Percentiles rank a stretch among this genome's conserved stretches.
Evolutionary conservation across 2,113 vertebrate genomes (phyloP).

Genomic region (Xenotilapia caudafasciata): DNA sequence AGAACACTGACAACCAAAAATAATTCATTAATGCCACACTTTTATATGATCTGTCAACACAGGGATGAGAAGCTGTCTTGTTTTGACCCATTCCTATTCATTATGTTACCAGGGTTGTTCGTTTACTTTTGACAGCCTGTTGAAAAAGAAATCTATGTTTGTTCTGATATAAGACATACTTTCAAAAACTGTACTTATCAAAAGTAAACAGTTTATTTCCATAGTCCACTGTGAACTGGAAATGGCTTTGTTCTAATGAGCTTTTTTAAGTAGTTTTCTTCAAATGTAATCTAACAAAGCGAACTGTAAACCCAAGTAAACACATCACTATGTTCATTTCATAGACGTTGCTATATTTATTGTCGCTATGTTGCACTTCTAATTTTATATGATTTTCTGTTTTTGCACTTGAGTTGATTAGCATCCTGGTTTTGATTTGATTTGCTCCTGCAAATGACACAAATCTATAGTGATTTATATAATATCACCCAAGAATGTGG

Average conservation of each 20-base stretch:
- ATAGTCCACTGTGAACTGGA: not conserved
- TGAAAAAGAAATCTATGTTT: not conserved
- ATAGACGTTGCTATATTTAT: not conserved
- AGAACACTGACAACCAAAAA: not conserved
- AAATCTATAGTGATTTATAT: not conserved
- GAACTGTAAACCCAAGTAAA: not conserved
- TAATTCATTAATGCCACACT: not conserved
- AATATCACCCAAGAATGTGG: not conserved
- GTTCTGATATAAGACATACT: not conserved
- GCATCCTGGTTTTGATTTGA: not conserved
- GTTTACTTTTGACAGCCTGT: constrained; percentile 6
- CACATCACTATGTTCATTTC: not conserved
- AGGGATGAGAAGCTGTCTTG: not conserved
- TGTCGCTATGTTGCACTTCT: rapidly evolving
- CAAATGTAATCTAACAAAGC: not conserved
- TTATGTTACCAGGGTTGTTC: not conserved
- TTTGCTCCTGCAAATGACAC: not conserved
- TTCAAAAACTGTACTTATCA: not conserved
- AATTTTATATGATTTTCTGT: not conserved
- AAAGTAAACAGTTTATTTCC: not conserved
- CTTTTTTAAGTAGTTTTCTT: not conserved
- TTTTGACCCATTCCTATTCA: not conserved
- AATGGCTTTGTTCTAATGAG: not conserved
- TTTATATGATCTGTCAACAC: not conserved
- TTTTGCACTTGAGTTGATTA: not conserved